Conservation (phyloP, 2,113 vertebrate genomes). For the Myotis lucifugus region DNA sequence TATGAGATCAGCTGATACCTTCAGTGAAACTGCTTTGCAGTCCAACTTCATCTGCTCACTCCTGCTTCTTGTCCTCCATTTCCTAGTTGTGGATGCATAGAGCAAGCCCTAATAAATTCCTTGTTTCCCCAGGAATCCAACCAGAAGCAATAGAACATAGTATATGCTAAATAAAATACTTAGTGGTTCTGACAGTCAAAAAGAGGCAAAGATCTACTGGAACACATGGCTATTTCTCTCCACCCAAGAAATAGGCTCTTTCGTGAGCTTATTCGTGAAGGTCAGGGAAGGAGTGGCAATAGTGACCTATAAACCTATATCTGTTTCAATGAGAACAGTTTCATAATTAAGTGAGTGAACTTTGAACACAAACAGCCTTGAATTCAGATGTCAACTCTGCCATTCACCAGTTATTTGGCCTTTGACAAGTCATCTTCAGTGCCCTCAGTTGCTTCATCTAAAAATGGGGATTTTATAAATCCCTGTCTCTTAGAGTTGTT, state of each 20-base stretch:
- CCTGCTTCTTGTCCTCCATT: not conserved
- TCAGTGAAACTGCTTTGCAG: not conserved
- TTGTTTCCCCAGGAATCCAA: not conserved
- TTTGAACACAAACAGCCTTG: not conserved
- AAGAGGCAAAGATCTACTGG: not conserved
- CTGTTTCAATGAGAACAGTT: not conserved
- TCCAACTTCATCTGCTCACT: not conserved
- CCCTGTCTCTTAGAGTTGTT: not conserved
- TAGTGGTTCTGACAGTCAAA: not conserved
- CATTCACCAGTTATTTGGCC: not conserved
- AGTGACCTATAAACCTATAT: not conserved
- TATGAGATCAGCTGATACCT: not conserved
- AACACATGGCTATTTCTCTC: not conserved
- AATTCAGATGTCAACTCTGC: not conserved
- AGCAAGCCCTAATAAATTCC: not conserved
- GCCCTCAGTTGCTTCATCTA: not conserved
- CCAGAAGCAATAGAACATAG: not conserved
- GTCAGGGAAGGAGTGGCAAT: not conserved
- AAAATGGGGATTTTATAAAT: constrained; percentile 25
- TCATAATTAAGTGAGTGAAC: not conserved
- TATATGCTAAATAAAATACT: constrained; percentile 42
- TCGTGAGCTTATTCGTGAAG: not conserved
- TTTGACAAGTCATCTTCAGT: not conserved
- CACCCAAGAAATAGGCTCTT: not conserved
- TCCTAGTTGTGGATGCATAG: not conserved